These are phyloP conservation scores for Ageneiosus marmoratus DNA, from an alignment of 2,113 vertebrate species.

Conservation along the genomic window DNA sequence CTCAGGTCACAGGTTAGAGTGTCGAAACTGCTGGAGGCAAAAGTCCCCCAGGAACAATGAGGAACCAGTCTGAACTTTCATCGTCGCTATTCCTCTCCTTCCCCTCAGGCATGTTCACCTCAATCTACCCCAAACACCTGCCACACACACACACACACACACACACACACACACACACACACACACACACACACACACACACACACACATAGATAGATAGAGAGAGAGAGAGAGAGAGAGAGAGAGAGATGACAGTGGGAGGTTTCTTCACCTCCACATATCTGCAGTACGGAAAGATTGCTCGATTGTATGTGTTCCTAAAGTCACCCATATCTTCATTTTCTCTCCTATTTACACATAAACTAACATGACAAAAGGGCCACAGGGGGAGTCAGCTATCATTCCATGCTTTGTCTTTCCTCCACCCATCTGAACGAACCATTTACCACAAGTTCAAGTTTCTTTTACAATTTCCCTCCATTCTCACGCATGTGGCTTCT, in stretches of 20 bases:
- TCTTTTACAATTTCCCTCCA: slow-evolving; percentile 40
- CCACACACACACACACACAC: too few species aligned
- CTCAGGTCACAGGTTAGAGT: not conserved
- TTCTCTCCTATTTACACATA: not conserved
- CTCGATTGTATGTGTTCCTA: not conserved
- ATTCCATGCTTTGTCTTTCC: slow-evolving; percentile 5
- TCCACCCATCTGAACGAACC: slow-evolving; percentile 25
- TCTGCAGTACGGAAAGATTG: not conserved
- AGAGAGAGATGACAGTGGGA: slow-evolving; percentile 1
- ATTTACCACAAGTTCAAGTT: slow-evolving; percentile 45
- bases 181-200: too few species aligned
- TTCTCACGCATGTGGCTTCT: slow-evolving; percentile 48
- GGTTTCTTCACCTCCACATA: slow-evolving; percentile 14
- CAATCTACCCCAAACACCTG: slow-evolving; percentile 41
- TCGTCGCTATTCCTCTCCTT: not conserved
- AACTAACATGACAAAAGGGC: not conserved
- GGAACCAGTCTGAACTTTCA: slow-evolving; percentile 30
- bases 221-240: slow-evolving; percentile 1
- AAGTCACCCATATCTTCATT: not conserved
- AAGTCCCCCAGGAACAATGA: slow-evolving; percentile 29
- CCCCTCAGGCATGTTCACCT: slow-evolving; percentile 37
- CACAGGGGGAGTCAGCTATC: not conserved
- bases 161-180: too few species aligned
- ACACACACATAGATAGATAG: slow-evolving; percentile 28
- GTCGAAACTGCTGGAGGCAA: slow-evolving; percentile 9